Base-by-base conservation (phyloP, 2,113 vertebrate genomes). In the Vidua macroura region DNA sequence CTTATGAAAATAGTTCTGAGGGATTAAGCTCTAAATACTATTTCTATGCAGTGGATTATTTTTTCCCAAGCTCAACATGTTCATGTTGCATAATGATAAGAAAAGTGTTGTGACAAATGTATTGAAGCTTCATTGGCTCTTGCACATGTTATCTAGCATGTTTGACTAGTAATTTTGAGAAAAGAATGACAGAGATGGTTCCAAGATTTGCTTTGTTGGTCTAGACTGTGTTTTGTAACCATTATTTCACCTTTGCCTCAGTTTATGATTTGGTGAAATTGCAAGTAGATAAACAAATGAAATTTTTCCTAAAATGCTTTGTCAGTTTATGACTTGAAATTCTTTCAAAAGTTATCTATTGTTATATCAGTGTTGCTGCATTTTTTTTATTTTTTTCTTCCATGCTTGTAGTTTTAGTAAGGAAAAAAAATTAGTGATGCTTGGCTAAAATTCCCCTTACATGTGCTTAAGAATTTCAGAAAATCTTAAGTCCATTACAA, bases 1-100 rank as follows among this genome's bases (percentile, higher is more conserved):
- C 79, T 95, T 88, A 85, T 90, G 93, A 95, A 97, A 94, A 88
- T 81, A 92, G 90, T 95, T 94, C 72, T 84, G 72, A 88, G 88
- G 95, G 94, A 95, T 96, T 97, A 96, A 94, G 83, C 56, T 93
- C 83, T 90, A 95, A 95, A 88, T 93, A 78, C 80, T 96, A 3
- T 95, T 97, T 95, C 88, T 90, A 20, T 92, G 88, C 51, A 88
- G 52, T 93, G 91, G 96, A 95, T 97, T 95, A 95, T 94, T 95
- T 96, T 94, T 90, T 92, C 85, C 70, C 70, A 80, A 91, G 90
- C 94, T 92, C 90, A 69, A 91, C 51, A 52, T 3, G 12, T 77
- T 93, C 63, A 24, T 95, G 95, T 92, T 86, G 85, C 85, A 83
- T 94, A 95, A 96, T 94, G 87, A 83, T 95, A 88, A 96, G 90